Percentiles rank a stretch among this genome's conserved stretches.
Conservation (phyloP, 2,888 invertebrate species). For the Sarcophaga carnaria region DNA sequence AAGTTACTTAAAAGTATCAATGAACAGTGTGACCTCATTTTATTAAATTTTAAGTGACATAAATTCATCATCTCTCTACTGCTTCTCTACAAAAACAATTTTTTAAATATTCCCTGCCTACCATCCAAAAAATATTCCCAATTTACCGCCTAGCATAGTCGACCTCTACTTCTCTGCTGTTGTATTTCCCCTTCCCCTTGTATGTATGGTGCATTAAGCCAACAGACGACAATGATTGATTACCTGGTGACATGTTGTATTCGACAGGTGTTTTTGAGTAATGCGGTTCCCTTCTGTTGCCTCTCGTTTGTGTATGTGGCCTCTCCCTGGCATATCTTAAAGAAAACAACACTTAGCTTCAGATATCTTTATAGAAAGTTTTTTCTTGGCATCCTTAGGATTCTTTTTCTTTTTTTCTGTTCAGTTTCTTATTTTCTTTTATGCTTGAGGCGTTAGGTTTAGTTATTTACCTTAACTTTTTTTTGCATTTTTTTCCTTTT, state of each 20-base stretch:
- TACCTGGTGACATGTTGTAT: slow-evolving; percentile 59
- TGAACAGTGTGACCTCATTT: too few relatives aligned
- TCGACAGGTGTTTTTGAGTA: slow-evolving; percentile 65
- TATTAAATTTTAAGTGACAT: too few relatives aligned
- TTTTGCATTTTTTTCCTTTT: background rate
- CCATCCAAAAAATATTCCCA: too few relatives aligned
- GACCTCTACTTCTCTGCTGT: background rate
- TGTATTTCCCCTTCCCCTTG: background rate
- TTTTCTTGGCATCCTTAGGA: slow-evolving; percentile 16
- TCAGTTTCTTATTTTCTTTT: slow-evolving; percentile 6
- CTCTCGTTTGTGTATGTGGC: background rate
- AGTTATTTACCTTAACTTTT: background rate
- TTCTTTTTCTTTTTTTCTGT: background rate
- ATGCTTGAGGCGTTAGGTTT: slow-evolving; percentile 46
- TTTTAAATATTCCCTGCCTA: too few relatives aligned
- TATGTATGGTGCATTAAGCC: background rate
- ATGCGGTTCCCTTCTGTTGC: slow-evolving; percentile 46
- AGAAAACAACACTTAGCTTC: slow-evolving; percentile 22
- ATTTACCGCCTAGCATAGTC: too few relatives aligned
- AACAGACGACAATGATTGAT: slow-evolving; percentile 57
- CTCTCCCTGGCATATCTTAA: background rate
- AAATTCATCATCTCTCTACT: too few relatives aligned
- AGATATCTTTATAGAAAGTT: slow-evolving; percentile 16
- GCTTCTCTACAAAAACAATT: too few relatives aligned
- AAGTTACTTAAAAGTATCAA: too few relatives aligned